These are phyloP conservation scores for Phengaris alcon DNA, from an alignment of 2,888 invertebrate species.

Conservation along the genomic window DNA sequence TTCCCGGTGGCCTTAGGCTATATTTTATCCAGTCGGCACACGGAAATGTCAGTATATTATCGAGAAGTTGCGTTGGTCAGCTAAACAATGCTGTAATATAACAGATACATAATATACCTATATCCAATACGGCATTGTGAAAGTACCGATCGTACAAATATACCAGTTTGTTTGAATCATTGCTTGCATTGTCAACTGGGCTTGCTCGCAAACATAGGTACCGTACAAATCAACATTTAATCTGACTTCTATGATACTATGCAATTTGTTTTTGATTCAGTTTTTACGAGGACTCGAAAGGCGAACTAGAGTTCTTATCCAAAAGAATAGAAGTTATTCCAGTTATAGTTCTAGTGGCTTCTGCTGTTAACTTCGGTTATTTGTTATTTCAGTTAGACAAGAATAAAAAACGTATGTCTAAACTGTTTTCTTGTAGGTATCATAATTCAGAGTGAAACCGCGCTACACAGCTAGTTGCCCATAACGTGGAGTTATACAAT, in stretches of 20 bases:
- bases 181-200: conserved; percentile 19
- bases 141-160: conserved; percentile 18
- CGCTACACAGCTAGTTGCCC: too few relatives aligned
- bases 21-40: conserved; percentile 1
- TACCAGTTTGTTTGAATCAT: conserved; percentile 21
- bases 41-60: background rate
- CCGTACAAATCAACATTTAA: background rate
- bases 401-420: too few relatives aligned
- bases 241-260: background rate
- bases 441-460: too few relatives aligned
- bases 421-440: too few relatives aligned
- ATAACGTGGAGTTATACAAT: too few relatives aligned
- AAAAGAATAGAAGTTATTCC: background rate
- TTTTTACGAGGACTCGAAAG: background rate
- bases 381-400: background rate
- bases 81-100: conserved; percentile 17
- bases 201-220: background rate
- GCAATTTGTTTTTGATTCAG: background rate
- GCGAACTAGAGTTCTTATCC: background rate
- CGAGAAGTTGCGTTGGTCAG: conserved; percentile 13
- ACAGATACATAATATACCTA: background rate
- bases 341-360: too few relatives aligned
- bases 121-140: conserved; percentile 23
- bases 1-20: conserved; percentile 6
- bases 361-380: background rate